phyloP scores from a whole-genome alignment of 2,113 vertebrate species.

The Mus musculus region DNA sequence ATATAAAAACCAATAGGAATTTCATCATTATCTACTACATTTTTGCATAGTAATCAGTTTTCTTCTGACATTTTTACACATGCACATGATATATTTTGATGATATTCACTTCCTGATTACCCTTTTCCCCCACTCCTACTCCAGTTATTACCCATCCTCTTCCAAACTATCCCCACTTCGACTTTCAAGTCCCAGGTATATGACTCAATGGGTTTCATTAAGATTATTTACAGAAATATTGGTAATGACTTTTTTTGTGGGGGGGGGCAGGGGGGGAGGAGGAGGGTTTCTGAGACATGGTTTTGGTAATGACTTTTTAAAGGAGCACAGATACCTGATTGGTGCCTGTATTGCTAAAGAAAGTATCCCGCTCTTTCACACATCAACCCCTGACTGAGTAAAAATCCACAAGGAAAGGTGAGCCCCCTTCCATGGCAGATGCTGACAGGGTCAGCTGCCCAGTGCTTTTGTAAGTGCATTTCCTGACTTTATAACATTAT shows the following conservation, averaged over 20 bases:
- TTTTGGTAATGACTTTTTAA: not conserved
- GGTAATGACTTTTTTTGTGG: not conserved
- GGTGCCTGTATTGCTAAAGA: not conserved
- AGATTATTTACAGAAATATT: not conserved
- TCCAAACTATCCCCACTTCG: not conserved
- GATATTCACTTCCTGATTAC: not conserved
- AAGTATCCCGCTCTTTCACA: not conserved
- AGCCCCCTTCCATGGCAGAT: too few species aligned
- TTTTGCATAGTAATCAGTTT: not conserved
- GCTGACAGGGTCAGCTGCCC: not conserved
- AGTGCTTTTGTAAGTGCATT: not conserved
- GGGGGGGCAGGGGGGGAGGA: too few species aligned
- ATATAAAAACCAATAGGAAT: slow-evolving; percentile 16
- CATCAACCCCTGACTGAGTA: too few species aligned
- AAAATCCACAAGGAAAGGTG: not conserved
- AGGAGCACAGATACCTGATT: not conserved
- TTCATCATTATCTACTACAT: not conserved
- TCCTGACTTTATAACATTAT: slow-evolving; percentile 89
- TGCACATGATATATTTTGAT: not conserved
- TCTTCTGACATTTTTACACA: not conserved
- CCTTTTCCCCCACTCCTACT: not conserved
- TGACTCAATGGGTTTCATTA: not conserved
- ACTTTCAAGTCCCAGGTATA: not conserved
- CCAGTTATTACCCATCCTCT: not conserved
- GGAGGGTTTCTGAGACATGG: too few species aligned